Base-by-base conservation (phyloP, 2,888 invertebrate species). In the Apantesis nais region DNA sequence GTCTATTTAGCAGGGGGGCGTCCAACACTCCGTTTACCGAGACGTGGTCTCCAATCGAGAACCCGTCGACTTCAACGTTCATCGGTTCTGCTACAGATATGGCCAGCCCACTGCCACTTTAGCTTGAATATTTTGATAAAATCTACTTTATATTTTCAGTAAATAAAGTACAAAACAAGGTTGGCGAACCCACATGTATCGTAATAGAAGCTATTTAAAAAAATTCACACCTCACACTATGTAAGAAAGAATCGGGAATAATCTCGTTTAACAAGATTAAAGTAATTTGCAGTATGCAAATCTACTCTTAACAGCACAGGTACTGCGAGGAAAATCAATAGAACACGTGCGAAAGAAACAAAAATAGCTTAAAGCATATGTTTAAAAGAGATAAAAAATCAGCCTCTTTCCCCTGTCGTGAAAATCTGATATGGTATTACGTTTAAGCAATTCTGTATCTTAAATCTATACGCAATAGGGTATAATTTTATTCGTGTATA, bases 321-420 rank as follows among this genome's bases (percentile, higher is more conserved):
- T 78, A 80, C 85, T 22, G 85, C 83, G 80, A 78, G 80, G 89
- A 91, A 92, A 92, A 92, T 92, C 92, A 91, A 92, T 92, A 92
- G 86, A 88, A 82, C 83, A 73, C 77, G 73, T 72, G 70, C 63
- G 72, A 85, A 78, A 34, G 75, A 65, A 78, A 79, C 4, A 7
- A 1, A 62, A 0, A 70, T 70, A 74, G 66, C 16, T 34, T 62
- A 55, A 41, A 2, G 7, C 0, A 4, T 22, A 55, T 52, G 70
- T 11, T 55, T 67, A 62, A 83, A 58, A 2, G 82, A 77, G 88
- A 90, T 25, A 68, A 78, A 19, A 4, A 82, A 88, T 19, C 77
- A 78, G 72, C 68, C 72, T 74, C 71, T 78, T 81, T 81, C 82
- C 81, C 83, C 85, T 84, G 76, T 82, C 80, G 84, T 83, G 86